Evolutionary conservation across 2,113 vertebrate genomes (phyloP).

Genomic region (Gadus chalcogrammus): DNA sequence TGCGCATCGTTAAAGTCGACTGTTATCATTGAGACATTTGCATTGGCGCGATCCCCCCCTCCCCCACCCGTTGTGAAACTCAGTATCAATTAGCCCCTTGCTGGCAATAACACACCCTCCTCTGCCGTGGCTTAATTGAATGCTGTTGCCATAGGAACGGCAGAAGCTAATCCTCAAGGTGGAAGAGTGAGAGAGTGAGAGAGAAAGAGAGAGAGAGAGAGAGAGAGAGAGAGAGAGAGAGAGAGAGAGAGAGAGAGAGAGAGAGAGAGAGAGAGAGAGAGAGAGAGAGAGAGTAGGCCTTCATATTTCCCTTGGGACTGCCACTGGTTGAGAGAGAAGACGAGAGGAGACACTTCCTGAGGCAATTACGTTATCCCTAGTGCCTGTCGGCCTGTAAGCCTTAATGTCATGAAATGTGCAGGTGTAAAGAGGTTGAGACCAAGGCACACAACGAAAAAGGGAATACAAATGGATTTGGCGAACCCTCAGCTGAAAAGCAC

Average conservation of each 20-base stretch:
- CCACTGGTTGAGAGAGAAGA: too few species aligned
- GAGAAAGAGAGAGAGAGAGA: too few species aligned
- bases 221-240: background rate
- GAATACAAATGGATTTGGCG: too few species aligned
- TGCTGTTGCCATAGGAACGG: constrained; percentile 61
- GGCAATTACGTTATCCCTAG: constrained; percentile 21
- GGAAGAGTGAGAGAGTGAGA: background rate
- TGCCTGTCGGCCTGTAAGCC: constrained; percentile 16
- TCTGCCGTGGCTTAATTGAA: constrained; percentile 44
- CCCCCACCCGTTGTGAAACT: constrained; percentile 23
- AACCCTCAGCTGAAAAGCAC: too few species aligned
- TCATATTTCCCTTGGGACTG: background rate
- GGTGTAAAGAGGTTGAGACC: constrained; percentile 12
- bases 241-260: background rate
- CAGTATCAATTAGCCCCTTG: constrained; percentile 64
- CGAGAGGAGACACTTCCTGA: background rate
- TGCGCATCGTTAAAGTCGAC: too few species aligned
- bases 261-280: background rate
- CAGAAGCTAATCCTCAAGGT: constrained; percentile 40
- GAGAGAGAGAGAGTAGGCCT: background rate
- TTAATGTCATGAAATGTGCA: constrained; percentile 22
- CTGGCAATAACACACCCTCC: constrained; percentile 37
- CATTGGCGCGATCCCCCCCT: constrained; percentile 3
- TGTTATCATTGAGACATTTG: too few species aligned
- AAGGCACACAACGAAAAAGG: constrained; percentile 4